Conservation (phyloP, 2,888 invertebrate genomes). For the Cryptocheilus praepositus region DNA sequence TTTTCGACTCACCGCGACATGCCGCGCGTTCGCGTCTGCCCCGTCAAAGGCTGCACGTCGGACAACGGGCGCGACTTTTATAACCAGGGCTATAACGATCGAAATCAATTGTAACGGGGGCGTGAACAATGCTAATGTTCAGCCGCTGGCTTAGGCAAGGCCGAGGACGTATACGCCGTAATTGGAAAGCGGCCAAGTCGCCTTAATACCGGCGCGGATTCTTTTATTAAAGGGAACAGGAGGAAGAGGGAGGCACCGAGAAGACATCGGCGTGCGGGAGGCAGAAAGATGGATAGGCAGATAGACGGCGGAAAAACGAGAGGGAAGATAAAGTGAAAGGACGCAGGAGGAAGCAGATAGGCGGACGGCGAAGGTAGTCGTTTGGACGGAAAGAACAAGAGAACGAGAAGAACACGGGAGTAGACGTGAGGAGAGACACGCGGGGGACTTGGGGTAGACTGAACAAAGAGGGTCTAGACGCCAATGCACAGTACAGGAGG, state of each 20-base stretch:
- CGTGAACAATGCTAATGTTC: background rate
- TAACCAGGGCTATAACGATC: too few relatives aligned
- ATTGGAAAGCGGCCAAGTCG: constrained; percentile 2
- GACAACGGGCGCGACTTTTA: too few relatives aligned
- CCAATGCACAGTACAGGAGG: too few relatives aligned
- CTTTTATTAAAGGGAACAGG: background rate
- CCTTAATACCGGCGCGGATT: constrained; percentile 1
- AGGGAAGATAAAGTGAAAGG: background rate
- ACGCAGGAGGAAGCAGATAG: background rate
- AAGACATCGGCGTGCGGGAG: background rate
- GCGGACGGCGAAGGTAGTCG: background rate
- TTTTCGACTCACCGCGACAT: too few relatives aligned
- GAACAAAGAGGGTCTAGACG: constrained; percentile 25
- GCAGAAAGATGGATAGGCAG: background rate
- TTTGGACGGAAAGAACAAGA: background rate
- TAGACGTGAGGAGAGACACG: background rate
- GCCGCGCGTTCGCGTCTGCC: too few relatives aligned
- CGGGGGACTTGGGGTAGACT: constrained; percentile 28
- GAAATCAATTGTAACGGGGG: too few relatives aligned
- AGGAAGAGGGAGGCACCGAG: background rate
- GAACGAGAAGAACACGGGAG: background rate
- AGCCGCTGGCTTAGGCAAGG: background rate
- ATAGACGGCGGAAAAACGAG: background rate
- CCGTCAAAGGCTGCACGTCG: too few relatives aligned
- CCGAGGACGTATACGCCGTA: background rate